Percentiles rank a stretch among this genome's conserved stretches.
Conservation (phyloP, 2,797 vertebrate genomes). For the Cryptoprocta ferox region DNA sequence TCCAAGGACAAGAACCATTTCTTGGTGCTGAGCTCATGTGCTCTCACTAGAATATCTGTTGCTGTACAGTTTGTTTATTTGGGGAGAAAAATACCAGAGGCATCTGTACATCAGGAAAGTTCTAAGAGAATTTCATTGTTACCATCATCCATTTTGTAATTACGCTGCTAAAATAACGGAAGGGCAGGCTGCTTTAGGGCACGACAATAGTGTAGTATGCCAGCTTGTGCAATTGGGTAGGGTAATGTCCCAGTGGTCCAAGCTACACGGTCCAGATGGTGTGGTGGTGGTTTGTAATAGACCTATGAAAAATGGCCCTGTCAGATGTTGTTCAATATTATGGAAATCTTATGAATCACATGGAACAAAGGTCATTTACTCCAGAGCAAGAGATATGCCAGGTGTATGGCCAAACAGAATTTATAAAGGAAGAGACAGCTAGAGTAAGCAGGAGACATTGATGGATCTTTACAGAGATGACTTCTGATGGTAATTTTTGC, state of each 20-base stretch:
- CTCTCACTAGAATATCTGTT: not conserved
- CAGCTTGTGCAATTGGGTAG: not conserved
- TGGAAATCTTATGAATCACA: slow-evolving; percentile 41
- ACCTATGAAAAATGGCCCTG: slow-evolving; percentile 34
- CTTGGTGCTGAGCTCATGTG: not conserved
- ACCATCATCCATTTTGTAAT: not conserved
- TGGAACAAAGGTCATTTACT: slow-evolving; percentile 35
- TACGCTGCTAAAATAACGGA: fast-evolving
- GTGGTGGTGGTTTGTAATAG: not conserved
- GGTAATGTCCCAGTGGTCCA: not conserved
- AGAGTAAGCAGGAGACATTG: not conserved
- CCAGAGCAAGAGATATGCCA: not conserved
- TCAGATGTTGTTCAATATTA: slow-evolving; percentile 5
- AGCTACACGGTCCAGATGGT: not conserved
- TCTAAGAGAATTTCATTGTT: not conserved
- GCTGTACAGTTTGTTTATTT: not conserved
- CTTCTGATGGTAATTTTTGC: not conserved
- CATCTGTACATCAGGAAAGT: not conserved
- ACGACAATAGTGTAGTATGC: not conserved
- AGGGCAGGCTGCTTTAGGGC: not conserved
- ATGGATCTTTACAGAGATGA: not conserved
- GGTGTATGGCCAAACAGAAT: not conserved
- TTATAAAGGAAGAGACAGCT: not conserved
- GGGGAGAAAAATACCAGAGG: not conserved
- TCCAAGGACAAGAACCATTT: not conserved